Base-by-base conservation (phyloP, 1,140 invertebrate genomes). In the Dolichoris vasculosae region DNA sequence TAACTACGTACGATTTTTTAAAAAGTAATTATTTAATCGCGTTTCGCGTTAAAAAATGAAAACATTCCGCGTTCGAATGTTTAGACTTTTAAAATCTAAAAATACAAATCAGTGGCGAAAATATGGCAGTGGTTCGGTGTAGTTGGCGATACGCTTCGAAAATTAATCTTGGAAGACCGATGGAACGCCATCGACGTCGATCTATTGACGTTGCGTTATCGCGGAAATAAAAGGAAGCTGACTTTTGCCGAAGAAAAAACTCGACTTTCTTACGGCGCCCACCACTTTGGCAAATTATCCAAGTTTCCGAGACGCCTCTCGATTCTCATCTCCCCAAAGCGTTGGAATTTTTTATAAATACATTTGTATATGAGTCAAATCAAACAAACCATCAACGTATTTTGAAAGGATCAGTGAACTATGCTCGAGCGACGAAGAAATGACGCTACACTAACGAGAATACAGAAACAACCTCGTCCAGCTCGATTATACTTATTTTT, bases 391-490 rank as follows among this genome's bases (percentile, higher is more conserved):
- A 83, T 77, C 32, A 80, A 59, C 20, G 46, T 71, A 51, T 69
- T 51, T 48, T n/a, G 30, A 79, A 38, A 80, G 76, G 76, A 78
- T 71, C 76, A 84, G 35, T 84, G 83, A 84, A 84, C 83, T 46
- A 38, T 63, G 63, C 0, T 51, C 2, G 1, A 20, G 32, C 40
- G 71, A 63, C 20, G 63, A 69, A 40, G 59, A 69, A 84, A 84
- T 84, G 73, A 84, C 63, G 75, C 30, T 51, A 84, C 83, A 30
- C 38, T 64, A 76, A 76, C 71, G 48, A 46, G 35, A 73, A 75
- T 26, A 63, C 6, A 59, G 81, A 63, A 71, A 59, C 15, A 43
- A 38, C 30, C 51, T 30, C 38, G 26, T 13, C 71, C 35, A 26
- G 26, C 38, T 67, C 55, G 82, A 76, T 76, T 75, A 30, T 78